Evolutionary conservation across 2,888 invertebrate species (phyloP).

Genomic region (Neoaliturus tenellus): DNA sequence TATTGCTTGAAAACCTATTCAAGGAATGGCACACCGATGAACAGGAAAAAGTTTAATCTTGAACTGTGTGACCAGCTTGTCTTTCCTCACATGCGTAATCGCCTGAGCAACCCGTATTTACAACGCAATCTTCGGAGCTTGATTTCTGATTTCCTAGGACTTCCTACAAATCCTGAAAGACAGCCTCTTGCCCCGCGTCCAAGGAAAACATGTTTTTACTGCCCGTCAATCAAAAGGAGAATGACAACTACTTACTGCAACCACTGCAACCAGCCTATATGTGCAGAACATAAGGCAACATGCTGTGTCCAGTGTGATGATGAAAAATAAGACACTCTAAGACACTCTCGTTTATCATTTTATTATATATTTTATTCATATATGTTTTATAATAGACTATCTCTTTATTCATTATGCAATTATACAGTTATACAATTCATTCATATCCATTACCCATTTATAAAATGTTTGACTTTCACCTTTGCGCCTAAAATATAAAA

Average conservation of each 20-base stretch:
- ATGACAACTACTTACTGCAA: slow-evolving; percentile 39
- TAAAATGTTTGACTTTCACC: too few relatives aligned
- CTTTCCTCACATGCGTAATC: slow-evolving; percentile 42
- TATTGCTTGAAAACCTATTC: slow-evolving; percentile 33
- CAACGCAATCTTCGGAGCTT: slow-evolving; percentile 19
- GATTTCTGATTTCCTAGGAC: slow-evolving; percentile 22
- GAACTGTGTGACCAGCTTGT: slow-evolving; percentile 36
- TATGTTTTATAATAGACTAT: too few relatives aligned
- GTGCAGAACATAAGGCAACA: slow-evolving; percentile 47
- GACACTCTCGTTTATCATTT: background rate
- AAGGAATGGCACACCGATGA: slow-evolving; percentile 3
- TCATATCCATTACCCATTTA: too few relatives aligned
- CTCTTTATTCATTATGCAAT: background rate
- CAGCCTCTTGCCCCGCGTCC: background rate
- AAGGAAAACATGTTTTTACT: slow-evolving; percentile 39
- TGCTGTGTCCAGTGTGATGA: slow-evolving; percentile 50
- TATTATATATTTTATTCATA: too few relatives aligned
- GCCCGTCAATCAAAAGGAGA: slow-evolving; percentile 29
- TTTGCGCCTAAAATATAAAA: too few relatives aligned
- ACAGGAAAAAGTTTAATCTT: slow-evolving; percentile 39
- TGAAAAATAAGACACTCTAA: slow-evolving; percentile 6
- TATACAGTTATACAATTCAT: background rate
- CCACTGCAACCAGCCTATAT: slow-evolving; percentile 38
- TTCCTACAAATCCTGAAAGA: background rate
- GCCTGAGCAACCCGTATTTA: slow-evolving; percentile 30